Conservation (phyloP, 2,113 vertebrate species). For the Progne subis region DNA sequence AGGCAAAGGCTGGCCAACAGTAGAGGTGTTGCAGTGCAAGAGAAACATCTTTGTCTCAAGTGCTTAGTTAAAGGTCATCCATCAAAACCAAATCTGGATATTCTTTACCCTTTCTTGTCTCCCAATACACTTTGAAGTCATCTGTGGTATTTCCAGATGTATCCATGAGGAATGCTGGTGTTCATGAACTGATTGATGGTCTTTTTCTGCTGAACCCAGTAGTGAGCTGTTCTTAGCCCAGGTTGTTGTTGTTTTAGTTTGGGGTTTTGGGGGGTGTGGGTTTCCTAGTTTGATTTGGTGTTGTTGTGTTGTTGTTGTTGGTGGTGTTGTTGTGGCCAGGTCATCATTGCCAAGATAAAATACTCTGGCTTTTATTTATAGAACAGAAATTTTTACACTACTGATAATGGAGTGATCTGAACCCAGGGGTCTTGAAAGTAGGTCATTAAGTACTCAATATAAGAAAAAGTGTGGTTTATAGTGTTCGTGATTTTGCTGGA, state of each 20-base stretch:
- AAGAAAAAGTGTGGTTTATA: background rate
- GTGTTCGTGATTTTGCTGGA: background rate
- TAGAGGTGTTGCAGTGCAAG: background rate
- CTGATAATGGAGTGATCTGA: background rate
- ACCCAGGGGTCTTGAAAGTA: background rate
- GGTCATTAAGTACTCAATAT: background rate
- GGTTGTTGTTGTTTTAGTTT: background rate
- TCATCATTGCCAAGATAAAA: background rate
- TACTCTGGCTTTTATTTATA: background rate
- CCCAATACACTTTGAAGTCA: background rate
- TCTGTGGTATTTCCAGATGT: background rate
- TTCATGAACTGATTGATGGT: background rate
- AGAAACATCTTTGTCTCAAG: background rate
- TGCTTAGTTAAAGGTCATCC: conserved; percentile 2
- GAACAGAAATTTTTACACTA: background rate
- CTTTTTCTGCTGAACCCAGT: background rate
- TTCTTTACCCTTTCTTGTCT: conserved; percentile 13
- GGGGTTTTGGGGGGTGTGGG: too few relatives aligned
- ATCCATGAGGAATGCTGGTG: background rate
- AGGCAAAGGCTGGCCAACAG: background rate
- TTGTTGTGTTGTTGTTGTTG: background rate
- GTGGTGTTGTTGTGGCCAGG: background rate
- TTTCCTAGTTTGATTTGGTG: background rate
- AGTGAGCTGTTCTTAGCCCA: background rate
- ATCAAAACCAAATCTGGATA: background rate